Percentiles rank a stretch among this genome's conserved stretches.
These are phyloP conservation scores for Sceliomorpha sp. DNA, from an alignment of 2,888 invertebrate genomes.

Conservation along the genomic window DNA sequence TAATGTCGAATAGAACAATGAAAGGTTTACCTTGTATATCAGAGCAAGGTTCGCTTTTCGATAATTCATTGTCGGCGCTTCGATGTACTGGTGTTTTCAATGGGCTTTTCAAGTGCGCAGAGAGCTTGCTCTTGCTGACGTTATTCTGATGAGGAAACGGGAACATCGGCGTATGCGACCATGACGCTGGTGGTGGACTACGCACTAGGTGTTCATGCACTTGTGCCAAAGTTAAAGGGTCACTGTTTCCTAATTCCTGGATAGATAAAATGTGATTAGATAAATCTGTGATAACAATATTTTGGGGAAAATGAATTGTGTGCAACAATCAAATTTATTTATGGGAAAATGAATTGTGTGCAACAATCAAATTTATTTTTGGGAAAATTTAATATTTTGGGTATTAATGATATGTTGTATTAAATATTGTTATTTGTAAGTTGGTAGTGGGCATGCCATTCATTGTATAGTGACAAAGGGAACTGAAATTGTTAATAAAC, in stretches of 20 bases:
- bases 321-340: neutral
- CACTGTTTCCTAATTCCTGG: constrained; percentile 83
- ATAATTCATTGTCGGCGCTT: constrained; percentile 69
- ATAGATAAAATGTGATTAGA: constrained; percentile 2
- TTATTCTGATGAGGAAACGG: constrained; percentile 82
- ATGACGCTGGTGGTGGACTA: constrained; percentile 89
- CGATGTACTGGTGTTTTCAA: constrained; percentile 65
- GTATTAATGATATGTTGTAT: too few species aligned
- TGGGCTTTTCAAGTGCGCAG: constrained; percentile 67
- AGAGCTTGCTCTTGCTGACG: constrained; percentile 68
- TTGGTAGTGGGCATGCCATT: too few species aligned
- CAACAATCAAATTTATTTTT: neutral
- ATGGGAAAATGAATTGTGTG: too few species aligned
- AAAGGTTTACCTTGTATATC: constrained; percentile 77
- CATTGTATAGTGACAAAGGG: too few species aligned
- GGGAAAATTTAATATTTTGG: too few species aligned
- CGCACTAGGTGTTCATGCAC: constrained; percentile 91
- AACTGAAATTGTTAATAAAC: too few species aligned
- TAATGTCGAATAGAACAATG: too few species aligned
- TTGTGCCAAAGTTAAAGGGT: constrained; percentile 88
- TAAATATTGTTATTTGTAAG: too few species aligned
- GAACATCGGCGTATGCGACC: constrained; percentile 85
- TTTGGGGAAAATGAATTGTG: too few species aligned
- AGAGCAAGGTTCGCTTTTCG: constrained; percentile 73
- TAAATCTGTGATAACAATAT: too few species aligned